Percentiles rank a stretch among this genome's conserved stretches.
These are phyloP conservation scores for Gymnoscopelus microlampas DNA, from an alignment of 2,797 vertebrate genomes.

Conservation along the genomic window DNA sequence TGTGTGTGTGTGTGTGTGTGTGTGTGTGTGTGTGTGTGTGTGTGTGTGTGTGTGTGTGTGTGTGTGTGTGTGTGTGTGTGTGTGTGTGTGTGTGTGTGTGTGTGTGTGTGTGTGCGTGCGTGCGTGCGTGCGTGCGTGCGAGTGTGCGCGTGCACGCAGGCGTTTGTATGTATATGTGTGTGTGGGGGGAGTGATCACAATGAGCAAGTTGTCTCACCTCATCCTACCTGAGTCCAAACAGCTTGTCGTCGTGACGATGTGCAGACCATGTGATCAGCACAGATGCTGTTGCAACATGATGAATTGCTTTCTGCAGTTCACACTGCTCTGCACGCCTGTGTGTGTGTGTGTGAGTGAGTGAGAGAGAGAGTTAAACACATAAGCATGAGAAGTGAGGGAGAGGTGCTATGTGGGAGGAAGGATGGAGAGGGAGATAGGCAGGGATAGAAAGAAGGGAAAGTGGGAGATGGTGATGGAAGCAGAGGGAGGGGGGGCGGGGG, in stretches of 20 bases:
- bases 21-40: not conserved
- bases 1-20: not conserved
- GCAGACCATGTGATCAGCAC: conserved; percentile 43
- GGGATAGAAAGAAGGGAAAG: not conserved
- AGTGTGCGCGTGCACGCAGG: not conserved
- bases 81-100: not conserved
- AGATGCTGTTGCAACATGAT: conserved; percentile 56
- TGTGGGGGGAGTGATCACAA: conserved; percentile 9
- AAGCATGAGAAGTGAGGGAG: not conserved
- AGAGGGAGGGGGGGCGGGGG: not conserved
- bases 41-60: not conserved
- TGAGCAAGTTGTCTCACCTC: conserved; percentile 29
- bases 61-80: not conserved
- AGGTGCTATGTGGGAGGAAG: not conserved
- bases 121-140: not conserved
- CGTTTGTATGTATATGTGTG: not conserved
- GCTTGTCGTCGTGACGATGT: conserved; percentile 55
- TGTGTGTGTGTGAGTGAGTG: not conserved
- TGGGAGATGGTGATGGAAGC: not conserved
- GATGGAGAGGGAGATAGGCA: not conserved
- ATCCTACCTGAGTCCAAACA: conserved; percentile 36
- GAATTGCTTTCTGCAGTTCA: conserved; percentile 28
- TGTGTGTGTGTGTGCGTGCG: not conserved
- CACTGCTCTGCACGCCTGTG: conserved; percentile 4
- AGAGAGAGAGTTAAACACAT: not conserved